A percentile compares a stretch with the other conserved stretches of the same genome.
These are phyloP conservation scores for Achatina immaculata DNA, from an alignment of 1,140 invertebrate genomes.

Conservation along the genomic window DNA sequence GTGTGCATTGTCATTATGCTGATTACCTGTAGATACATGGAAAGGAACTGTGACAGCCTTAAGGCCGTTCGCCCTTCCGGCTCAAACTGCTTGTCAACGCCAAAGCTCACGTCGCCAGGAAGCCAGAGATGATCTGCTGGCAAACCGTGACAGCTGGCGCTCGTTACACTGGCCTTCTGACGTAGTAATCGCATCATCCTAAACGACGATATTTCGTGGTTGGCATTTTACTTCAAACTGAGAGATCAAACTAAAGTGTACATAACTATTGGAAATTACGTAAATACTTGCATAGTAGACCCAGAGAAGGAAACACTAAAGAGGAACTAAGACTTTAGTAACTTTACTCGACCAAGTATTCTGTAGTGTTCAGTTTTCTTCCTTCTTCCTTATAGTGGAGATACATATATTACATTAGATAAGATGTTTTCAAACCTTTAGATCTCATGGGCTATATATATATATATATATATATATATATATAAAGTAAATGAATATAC, in stretches of 20 bases:
- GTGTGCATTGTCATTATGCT: background rate
- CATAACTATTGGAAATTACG: background rate
- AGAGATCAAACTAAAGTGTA: background rate
- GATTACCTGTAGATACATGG: constrained; percentile 49
- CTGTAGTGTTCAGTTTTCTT: too few species aligned
- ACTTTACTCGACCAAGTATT: too few species aligned
- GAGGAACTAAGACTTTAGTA: background rate
- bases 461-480: too few species aligned
- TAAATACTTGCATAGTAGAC: background rate
- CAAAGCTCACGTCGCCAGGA: constrained; percentile 83
- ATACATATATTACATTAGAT: too few species aligned
- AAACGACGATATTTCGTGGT: constrained; percentile 5
- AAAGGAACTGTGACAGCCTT: constrained; percentile 54
- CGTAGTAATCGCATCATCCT: constrained; percentile 50
- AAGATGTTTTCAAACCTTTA: too few species aligned
- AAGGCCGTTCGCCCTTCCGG: constrained; percentile 75
- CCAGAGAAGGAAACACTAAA: background rate
- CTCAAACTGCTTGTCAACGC: constrained; percentile 89
- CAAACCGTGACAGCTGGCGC: constrained; percentile 48
- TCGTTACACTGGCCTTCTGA: constrained; percentile 48
- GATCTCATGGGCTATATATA: too few species aligned
- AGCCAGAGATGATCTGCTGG: constrained; percentile 43
- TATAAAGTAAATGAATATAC: too few species aligned
- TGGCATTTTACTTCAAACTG: background rate
- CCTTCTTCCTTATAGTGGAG: too few species aligned